Conservation (phyloP, 2,888 invertebrate species). For the Pollenia amentaria region DNA sequence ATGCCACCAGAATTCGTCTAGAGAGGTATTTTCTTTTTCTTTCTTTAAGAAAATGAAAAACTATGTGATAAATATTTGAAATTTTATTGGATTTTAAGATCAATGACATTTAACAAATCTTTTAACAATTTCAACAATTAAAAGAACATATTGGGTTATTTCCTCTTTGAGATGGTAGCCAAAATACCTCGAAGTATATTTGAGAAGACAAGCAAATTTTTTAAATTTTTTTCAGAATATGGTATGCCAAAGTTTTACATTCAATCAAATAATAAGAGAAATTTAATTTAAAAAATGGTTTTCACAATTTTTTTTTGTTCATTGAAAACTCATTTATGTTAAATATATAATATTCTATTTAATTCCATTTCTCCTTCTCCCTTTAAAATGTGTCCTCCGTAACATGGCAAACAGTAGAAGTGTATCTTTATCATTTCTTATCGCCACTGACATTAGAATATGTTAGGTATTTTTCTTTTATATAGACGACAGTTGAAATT, state of each 20-base stretch:
- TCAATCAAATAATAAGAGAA: too few relatives aligned
- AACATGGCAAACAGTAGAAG: constrained; percentile 3
- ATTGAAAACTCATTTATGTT: constrained; percentile 23
- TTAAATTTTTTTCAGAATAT: constrained; percentile 29
- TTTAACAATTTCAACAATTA: constrained; percentile 62
- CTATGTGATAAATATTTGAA: constrained; percentile 36
- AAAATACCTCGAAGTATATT: not conserved
- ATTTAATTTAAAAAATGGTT: too few relatives aligned
- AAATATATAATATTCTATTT: not conserved
- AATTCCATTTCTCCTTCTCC: not conserved
- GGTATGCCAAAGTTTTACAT: constrained; percentile 48
- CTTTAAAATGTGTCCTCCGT: not conserved
- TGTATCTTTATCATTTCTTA: constrained; percentile 62
- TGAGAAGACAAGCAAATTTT: not conserved
- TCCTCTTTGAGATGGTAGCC: constrained; percentile 48
- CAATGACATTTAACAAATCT: constrained; percentile 64
- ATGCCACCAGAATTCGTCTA: not conserved
- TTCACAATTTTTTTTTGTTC: too few relatives aligned
- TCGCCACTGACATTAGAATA: constrained; percentile 22
- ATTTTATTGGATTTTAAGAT: constrained; percentile 51
- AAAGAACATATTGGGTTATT: constrained; percentile 54
- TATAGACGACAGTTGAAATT: not conserved
- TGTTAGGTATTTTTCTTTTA: constrained; percentile 3
- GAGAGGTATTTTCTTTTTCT: not conserved
- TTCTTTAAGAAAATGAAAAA: not conserved